Percentiles rank a stretch among this genome's conserved stretches.
phyloP scores from a whole-genome alignment of 2,888 invertebrate genomes.

The Perdita meconis region DNA sequence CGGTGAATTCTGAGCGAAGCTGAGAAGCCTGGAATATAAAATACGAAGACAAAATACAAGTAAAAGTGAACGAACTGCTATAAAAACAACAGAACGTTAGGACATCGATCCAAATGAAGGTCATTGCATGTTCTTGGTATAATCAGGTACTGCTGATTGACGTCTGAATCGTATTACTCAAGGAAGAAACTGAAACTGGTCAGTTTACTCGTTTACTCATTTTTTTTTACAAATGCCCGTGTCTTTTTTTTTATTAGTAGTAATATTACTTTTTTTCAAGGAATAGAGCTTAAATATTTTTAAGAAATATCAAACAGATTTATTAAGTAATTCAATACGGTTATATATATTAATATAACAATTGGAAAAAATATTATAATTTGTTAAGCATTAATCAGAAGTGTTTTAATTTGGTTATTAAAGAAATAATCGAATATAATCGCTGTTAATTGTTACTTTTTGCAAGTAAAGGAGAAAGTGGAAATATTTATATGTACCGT shows the following conservation, averaged over 20 bases:
- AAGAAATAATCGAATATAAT: no score
- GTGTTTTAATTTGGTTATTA: no score
- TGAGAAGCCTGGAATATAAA: constrained; percentile 27
- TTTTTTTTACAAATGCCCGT: not conserved
- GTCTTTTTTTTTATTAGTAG: not conserved
- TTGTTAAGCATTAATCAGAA: no score
- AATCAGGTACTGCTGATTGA: constrained; percentile 57
- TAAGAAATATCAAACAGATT: no score
- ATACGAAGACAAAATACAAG: constrained; percentile 40
- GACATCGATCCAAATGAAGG: constrained; percentile 56
- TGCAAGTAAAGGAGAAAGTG: no score
- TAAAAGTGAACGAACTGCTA: constrained; percentile 39
- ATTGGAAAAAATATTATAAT: no score
- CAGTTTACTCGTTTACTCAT: not conserved
- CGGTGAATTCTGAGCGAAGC: constrained; percentile 31
- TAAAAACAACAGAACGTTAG: constrained; percentile 31
- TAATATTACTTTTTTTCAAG: not conserved
- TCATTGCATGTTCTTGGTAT: constrained; percentile 62
- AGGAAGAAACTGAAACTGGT: not conserved
- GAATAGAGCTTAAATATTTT: not conserved
- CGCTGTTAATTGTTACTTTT: no score
- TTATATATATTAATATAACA: no score
- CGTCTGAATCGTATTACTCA: constrained; percentile 38
- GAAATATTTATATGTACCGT: no score
- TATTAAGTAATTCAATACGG: no score